These are phyloP conservation scores for Hylaeus anthracinus DNA, from an alignment of 1,140 invertebrate species.

Conservation along the genomic window DNA sequence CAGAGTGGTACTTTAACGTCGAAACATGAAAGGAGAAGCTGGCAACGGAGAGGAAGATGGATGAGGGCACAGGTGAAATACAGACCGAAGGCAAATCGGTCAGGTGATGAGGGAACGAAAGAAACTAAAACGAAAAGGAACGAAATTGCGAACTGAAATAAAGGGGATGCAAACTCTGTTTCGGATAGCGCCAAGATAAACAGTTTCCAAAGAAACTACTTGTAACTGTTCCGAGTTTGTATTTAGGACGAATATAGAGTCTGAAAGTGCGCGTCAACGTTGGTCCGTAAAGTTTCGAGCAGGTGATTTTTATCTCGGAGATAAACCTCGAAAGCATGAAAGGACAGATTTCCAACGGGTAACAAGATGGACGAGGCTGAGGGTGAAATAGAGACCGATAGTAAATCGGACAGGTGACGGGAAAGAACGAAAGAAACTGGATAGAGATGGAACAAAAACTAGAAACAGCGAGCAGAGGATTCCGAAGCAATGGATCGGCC, in stretches of 20 bases:
- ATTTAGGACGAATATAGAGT: too few relatives aligned
- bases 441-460: background rate
- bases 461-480: background rate
- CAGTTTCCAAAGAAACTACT: too few relatives aligned
- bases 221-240: too few relatives aligned
- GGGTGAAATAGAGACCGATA: too few relatives aligned
- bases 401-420: background rate
- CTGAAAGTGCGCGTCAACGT: too few relatives aligned
- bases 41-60: constrained; percentile 5
- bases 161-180: too few relatives aligned
- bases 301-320: background rate
- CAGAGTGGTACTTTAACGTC: background rate
- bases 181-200: too few relatives aligned
- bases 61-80: constrained; percentile 11
- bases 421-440: background rate
- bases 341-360: background rate
- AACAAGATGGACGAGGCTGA: too few relatives aligned
- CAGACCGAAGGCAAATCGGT: background rate
- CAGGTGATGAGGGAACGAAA: background rate
- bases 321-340: too few relatives aligned
- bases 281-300: too few relatives aligned
- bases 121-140: too few relatives aligned
- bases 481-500: background rate
- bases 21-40: background rate
- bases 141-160: too few relatives aligned